Conservation (phyloP, 2,888 invertebrate genomes). For the Scrobipalpa atriplicella region DNA sequence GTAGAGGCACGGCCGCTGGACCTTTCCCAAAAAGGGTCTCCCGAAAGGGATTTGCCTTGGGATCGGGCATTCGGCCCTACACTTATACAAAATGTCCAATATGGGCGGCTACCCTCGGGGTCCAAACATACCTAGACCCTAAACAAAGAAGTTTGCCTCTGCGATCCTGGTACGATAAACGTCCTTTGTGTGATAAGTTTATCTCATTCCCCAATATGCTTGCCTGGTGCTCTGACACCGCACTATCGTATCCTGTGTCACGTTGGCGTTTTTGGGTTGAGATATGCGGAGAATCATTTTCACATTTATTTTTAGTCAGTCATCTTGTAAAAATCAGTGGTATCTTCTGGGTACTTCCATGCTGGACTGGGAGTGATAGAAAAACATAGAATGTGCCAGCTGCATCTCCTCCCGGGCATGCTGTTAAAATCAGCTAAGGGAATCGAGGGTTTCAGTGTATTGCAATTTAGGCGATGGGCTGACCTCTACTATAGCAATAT, state of each 20-base stretch:
- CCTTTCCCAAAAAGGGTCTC: slow-evolving; percentile 76
- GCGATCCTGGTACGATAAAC: slow-evolving; percentile 56
- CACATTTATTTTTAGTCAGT: too few relatives aligned
- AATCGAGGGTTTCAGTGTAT: too few relatives aligned
- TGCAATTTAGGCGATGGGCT: too few relatives aligned
- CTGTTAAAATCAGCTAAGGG: too few relatives aligned
- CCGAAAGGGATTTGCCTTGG: slow-evolving; percentile 81
- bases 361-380: too few relatives aligned
- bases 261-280: not conserved
- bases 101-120: slow-evolving; percentile 67
- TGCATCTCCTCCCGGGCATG: too few relatives aligned
- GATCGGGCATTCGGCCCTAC: slow-evolving; percentile 73
- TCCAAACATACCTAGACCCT: slow-evolving; percentile 70
- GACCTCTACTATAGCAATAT: too few relatives aligned
- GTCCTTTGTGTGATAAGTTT: slow-evolving; percentile 35
- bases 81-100: slow-evolving; percentile 83
- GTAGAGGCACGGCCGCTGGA: slow-evolving; percentile 71
- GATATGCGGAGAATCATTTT: too few relatives aligned
- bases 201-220: slow-evolving; percentile 21
- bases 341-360: too few relatives aligned
- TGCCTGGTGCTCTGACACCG: slow-evolving; percentile 16
- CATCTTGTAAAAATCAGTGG: too few relatives aligned
- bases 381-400: too few relatives aligned
- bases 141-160: slow-evolving; percentile 76
- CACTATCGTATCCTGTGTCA: slow-evolving; percentile 1